These are phyloP conservation scores for Agonopterix heracliana DNA, from an alignment of 2,888 invertebrate species.

Conservation along the genomic window DNA sequence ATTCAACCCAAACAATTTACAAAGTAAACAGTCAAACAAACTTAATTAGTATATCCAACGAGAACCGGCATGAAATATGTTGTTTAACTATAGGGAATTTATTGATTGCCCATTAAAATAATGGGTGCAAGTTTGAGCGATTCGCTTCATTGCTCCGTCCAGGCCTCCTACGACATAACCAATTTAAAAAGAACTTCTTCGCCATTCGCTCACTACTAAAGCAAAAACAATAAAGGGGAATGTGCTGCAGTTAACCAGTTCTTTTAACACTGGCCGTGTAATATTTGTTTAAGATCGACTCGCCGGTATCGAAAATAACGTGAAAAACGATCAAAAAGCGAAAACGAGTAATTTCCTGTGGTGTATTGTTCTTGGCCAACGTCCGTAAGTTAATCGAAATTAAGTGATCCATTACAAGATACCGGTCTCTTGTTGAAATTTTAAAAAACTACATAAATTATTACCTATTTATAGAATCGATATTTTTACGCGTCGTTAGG, in stretches of 20 bases:
- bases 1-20: conserved; percentile 62
- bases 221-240: conserved; percentile 13
- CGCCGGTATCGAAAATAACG: conserved; percentile 47
- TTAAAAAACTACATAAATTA: conserved; percentile 43
- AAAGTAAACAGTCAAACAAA: conserved; percentile 66
- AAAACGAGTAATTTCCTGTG: conserved; percentile 71
- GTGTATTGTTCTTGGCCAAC: conserved; percentile 58
- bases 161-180: conserved; percentile 42
- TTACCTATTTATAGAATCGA: conserved; percentile 61
- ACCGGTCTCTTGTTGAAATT: conserved; percentile 38
- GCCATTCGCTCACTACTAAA: conserved; percentile 15
- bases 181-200: conserved; percentile 17
- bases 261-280: conserved; percentile 30
- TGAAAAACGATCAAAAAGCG: conserved; percentile 62
- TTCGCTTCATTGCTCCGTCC: conserved; percentile 41
- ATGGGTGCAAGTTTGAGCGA: conserved; percentile 54
- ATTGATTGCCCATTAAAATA: conserved; percentile 68
- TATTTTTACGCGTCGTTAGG: conserved; percentile 43
- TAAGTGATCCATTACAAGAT: conserved; percentile 74
- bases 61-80: conserved; percentile 49
- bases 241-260: conserved; percentile 17
- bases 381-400: conserved; percentile 66
- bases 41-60: conserved; percentile 60
- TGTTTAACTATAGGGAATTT: conserved; percentile 54
- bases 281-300: conserved; percentile 51